Evolutionary conservation across 1,140 invertebrate genomes (phyloP).

Genomic region (Popillia japonica): DNA sequence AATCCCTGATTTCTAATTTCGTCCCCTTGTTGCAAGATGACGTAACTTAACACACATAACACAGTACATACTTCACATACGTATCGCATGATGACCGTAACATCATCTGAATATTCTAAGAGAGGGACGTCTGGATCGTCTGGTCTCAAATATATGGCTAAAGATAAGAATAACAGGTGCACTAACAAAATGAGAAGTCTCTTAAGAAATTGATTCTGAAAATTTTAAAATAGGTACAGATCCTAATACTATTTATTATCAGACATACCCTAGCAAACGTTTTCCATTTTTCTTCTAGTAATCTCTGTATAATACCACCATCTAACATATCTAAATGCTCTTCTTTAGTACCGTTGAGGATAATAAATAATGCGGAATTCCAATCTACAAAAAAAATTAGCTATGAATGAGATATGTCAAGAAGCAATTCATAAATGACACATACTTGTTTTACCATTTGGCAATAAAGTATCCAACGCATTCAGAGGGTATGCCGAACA

Average conservation of each 20-base stretch:
- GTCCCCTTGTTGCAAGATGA: conserved; percentile 90
- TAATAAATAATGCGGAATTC: conserved; percentile 98
- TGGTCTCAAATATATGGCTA: conserved; percentile 89
- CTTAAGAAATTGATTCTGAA: conserved; percentile 90
- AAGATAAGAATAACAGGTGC: conserved; percentile 87
- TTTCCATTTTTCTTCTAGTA: conserved; percentile 99
- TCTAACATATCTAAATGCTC: conserved; percentile 99
- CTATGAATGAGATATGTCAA: not conserved
- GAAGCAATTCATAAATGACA: not conserved
- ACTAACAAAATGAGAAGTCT: conserved; percentile 85
- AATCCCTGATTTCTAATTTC: conserved; percentile 95
- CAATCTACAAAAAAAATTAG: conserved; percentile 76
- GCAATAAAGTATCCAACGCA: conserved; percentile 93
- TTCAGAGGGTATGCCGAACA: conserved; percentile 97
- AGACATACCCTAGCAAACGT: conserved; percentile 88
- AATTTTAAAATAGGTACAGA: conserved; percentile 46
- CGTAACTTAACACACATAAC: conserved; percentile 84
- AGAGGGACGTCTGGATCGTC: conserved; percentile 66
- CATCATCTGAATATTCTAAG: conserved; percentile 65
- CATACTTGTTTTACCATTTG: conserved; percentile 94
- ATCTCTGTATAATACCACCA: conserved; percentile 95
- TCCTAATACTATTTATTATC: not conserved
- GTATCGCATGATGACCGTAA: conserved; percentile 69
- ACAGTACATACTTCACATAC: conserved; percentile 86
- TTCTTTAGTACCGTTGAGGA: conserved; percentile 95